Percentiles rank a stretch among this genome's conserved stretches.
Conservation (phyloP, 2,888 invertebrate species). For the Lacanobia wlatinum region DNA sequence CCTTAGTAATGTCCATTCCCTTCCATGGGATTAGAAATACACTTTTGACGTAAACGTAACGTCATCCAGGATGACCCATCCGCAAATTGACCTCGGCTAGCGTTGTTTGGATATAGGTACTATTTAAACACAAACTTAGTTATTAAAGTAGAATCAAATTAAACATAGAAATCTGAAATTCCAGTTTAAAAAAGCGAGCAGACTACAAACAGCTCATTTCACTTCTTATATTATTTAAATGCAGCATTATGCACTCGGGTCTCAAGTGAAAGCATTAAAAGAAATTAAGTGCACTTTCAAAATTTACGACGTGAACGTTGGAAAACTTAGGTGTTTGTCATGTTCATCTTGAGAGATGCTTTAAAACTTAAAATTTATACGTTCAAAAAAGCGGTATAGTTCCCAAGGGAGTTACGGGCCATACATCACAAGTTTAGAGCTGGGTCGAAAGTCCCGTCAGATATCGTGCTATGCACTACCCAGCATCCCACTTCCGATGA, state of each 20-base stretch:
- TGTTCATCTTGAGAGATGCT: slow-evolving; percentile 48
- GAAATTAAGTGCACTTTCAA: slow-evolving; percentile 55
- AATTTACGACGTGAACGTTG: slow-evolving; percentile 44
- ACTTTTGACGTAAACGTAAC: too few relatives aligned
- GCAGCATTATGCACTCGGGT: slow-evolving; percentile 20
- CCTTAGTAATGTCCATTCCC: too few relatives aligned
- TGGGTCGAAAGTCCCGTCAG: slow-evolving; percentile 56
- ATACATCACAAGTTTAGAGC: slow-evolving; percentile 67
- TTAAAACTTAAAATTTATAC: slow-evolving; percentile 60
- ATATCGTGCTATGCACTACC: slow-evolving; percentile 38
- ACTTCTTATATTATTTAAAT: slow-evolving; percentile 30
- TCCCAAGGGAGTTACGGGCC: slow-evolving; percentile 52
- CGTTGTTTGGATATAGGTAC: too few relatives aligned
- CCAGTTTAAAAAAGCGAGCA: not conserved
- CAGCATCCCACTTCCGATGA: slow-evolving; percentile 59
- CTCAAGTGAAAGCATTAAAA: slow-evolving; percentile 49
- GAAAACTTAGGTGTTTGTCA: slow-evolving; percentile 61
- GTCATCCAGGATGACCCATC: too few relatives aligned
- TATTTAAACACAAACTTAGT: not conserved
- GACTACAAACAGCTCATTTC: not conserved
- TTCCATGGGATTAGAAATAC: too few relatives aligned
- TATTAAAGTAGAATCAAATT: not conserved
- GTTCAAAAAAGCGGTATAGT: slow-evolving; percentile 54
- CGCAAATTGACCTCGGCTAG: too few relatives aligned
- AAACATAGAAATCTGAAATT: not conserved